Conservation (phyloP, 1,140 invertebrate species). For the Dreissena rostriformis region DNA sequence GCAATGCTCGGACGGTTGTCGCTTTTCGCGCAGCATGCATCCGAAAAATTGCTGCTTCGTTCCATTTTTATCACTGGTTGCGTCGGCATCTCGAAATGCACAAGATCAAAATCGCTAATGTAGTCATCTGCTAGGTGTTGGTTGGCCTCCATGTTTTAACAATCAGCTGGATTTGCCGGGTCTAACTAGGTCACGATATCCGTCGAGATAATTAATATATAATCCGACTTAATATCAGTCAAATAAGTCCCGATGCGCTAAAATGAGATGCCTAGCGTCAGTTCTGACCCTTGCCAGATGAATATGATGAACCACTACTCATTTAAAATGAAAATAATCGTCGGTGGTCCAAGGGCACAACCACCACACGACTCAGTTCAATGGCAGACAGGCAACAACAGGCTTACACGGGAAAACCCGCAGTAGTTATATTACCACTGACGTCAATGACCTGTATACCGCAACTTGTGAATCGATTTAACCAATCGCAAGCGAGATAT, state of each 20-base stretch:
- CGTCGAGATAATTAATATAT: background rate
- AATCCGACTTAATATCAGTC: conserved; percentile 1
- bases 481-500: conserved; percentile 61
- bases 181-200: conserved; percentile 62
- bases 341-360: conserved; percentile 72
- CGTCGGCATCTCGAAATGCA: conserved; percentile 70
- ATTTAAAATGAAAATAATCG: conserved; percentile 61
- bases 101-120: conserved; percentile 76
- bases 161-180: conserved; percentile 67
- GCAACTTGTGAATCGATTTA: conserved; percentile 46
- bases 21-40: conserved; percentile 56
- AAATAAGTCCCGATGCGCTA: background rate
- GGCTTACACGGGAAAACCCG: conserved; percentile 71
- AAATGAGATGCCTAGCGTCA: conserved; percentile 2
- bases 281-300: conserved; percentile 31
- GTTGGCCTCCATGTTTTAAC: conserved; percentile 67
- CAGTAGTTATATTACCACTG: conserved; percentile 67
- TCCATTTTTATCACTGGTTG: conserved; percentile 69
- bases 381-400: conserved; percentile 74
- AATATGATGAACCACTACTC: conserved; percentile 19
- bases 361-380: conserved; percentile 68
- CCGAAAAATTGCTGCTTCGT: conserved; percentile 56
- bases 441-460: conserved; percentile 63
- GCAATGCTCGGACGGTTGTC: conserved; percentile 53
- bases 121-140: conserved; percentile 75